phyloP scores from a whole-genome alignment of 2,888 invertebrate species.

The Metalampra italica region DNA sequence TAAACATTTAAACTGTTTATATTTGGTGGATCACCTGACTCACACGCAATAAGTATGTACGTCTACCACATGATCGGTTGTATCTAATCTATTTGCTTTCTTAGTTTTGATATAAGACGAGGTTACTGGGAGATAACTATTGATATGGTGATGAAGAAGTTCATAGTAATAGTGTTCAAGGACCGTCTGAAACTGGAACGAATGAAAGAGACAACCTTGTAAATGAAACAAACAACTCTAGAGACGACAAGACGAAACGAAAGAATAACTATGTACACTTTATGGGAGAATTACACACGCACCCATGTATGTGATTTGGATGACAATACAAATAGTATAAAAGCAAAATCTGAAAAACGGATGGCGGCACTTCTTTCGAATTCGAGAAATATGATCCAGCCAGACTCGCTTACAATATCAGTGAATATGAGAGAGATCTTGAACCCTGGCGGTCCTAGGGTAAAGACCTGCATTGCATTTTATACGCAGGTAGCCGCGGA shows the following conservation, averaged over 20 bases:
- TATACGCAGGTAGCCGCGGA: too few species aligned
- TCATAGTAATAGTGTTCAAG: conserved; percentile 6
- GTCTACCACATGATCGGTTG: conserved; percentile 41
- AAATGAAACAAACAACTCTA: not conserved
- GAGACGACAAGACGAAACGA: too few species aligned
- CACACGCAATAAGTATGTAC: conserved; percentile 29
- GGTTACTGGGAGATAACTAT: conserved; percentile 15
- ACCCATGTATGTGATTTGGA: too few species aligned
- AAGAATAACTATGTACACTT: not conserved
- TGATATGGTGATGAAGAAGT: conserved; percentile 15
- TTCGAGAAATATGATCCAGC: too few species aligned
- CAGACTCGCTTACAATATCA: too few species aligned
- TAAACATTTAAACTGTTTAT: conserved; percentile 31
- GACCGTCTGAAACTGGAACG: not conserved
- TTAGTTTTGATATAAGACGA: conserved; percentile 19
- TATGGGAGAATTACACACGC: not conserved
- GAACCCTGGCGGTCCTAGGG: too few species aligned
- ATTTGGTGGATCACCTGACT: conserved; percentile 48
- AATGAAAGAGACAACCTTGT: not conserved
- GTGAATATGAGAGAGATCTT: too few species aligned
- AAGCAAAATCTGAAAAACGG: too few species aligned
- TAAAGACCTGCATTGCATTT: too few species aligned
- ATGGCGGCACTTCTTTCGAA: too few species aligned
- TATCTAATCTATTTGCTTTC: conserved; percentile 24
- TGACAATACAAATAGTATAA: too few species aligned